Base-by-base conservation (phyloP, 2,113 vertebrate genomes). In the Puffinus mauretanicus region DNA sequence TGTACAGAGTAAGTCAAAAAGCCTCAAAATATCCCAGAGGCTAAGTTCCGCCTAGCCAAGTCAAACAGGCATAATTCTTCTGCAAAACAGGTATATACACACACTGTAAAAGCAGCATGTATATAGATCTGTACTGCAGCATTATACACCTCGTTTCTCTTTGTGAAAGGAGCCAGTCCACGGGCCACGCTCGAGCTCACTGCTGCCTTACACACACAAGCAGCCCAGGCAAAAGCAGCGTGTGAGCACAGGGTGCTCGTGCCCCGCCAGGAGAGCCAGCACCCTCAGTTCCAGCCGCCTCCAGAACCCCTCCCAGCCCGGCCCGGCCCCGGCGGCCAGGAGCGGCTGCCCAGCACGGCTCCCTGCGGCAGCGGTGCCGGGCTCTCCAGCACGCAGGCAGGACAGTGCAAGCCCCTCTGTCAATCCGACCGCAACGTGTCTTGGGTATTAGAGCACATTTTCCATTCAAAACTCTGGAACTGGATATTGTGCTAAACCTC, bases 381-480 rank as follows among this genome's bases (percentile, higher is more conserved):
- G 21, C 70, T 82, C 10, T 2, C 54, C 4, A 2, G 61, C 46
- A 14, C 4, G 3, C 11, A 1, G 11, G 58, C 20, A 38, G 21
- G 40, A 44, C 24, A 27, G 36, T 0, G 4, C 2, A 0, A 36
- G 60, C 51, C 30, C 40, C 36, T 17, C 64, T 14, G 24, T 12
- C 54, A 49, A 27, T 6, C 26, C 5, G 0, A 13, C 62, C 4
- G 25, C 40, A 36, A 21, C 4, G 0, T 4, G 1, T 4, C 16
- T 27, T 4, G 25, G 19, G 29, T 36, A 3, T 29, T 16, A 58
- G 44, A 69, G 40, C 10, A 26, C 13, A 4, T 19, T 64, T 84
- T 40, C 69, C 57, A 26, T 34, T 29, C 62, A 38, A 17, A 82
- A 14, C 42, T 36, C 58, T 38, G 24, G 58, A 80, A 62, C 15